These are phyloP conservation scores for Strongylocentrotus purpuratus DNA, from an alignment of 35 echinoderm and acorn worm genomes.

Conservation along the genomic window DNA sequence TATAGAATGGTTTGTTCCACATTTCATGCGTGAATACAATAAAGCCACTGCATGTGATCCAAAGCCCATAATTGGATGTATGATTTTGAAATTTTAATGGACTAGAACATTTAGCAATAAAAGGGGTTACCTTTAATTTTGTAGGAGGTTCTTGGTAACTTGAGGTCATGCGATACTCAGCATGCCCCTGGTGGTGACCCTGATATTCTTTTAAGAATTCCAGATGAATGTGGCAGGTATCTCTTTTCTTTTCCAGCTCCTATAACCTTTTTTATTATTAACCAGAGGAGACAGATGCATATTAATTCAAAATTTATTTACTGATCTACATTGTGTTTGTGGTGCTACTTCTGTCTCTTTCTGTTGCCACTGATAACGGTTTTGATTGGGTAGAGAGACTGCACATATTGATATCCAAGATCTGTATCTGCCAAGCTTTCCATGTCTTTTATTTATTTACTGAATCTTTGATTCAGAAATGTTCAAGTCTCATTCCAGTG, in stretches of 20 bases:
- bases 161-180: background rate
- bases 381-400: too few relatives aligned
- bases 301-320: too few relatives aligned
- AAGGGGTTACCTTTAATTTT: background rate
- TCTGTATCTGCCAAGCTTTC: too few relatives aligned
- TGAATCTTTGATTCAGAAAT: too few relatives aligned
- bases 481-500: too few relatives aligned
- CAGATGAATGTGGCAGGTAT: conserved; percentile 57
- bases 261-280: background rate
- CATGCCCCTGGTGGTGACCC: background rate
- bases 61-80: background rate
- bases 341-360: background rate
- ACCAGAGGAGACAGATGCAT: background rate
- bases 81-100: background rate
- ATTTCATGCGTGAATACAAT: conserved; percentile 45
- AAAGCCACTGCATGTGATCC: background rate
- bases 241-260: background rate
- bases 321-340: too few relatives aligned
- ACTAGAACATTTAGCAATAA: background rate
- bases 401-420: too few relatives aligned
- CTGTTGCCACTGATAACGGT: too few relatives aligned
- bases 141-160: background rate
- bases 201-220: background rate
- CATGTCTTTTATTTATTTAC: too few relatives aligned
- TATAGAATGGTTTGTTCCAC: background rate